A percentile compares a stretch with the other conserved stretches of the same genome.
These are phyloP conservation scores for Bolinopsis microptera DNA, from an alignment of 37 sponge, comb jelly and placozoan species.

Conservation along the genomic window DNA sequence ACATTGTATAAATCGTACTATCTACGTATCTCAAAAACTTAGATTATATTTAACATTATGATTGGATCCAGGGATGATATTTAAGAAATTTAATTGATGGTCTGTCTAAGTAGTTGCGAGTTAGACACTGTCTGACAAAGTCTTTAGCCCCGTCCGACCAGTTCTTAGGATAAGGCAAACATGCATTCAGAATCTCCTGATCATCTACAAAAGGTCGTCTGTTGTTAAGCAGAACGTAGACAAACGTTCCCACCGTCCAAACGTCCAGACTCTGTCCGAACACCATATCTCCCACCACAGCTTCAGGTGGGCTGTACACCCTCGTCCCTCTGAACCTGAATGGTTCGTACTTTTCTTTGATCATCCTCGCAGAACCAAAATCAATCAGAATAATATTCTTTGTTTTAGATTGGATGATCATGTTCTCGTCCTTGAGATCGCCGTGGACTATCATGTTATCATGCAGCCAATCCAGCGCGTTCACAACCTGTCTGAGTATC, in stretches of 20 bases:
- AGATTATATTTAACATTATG: too few species aligned
- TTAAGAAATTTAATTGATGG: slow-evolving; percentile 7
- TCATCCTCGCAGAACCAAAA: slow-evolving; percentile 29
- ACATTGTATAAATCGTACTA: too few species aligned
- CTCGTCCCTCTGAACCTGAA: slow-evolving; percentile 7
- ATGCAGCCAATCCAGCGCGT: slow-evolving; percentile 60
- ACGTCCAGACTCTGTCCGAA: slow-evolving; percentile 30
- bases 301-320: slow-evolving; percentile 46
- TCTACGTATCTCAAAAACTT: too few species aligned
- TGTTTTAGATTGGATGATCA: neutral
- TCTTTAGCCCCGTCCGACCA: slow-evolving; percentile 45
- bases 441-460: slow-evolving; percentile 61
- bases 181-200: slow-evolving; percentile 37
- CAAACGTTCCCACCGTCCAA: slow-evolving; percentile 26
- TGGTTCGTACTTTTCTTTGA: neutral
- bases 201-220: slow-evolving; percentile 24
- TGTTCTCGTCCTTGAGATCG: slow-evolving; percentile 60
- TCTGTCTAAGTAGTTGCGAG: slow-evolving; percentile 22
- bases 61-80: slow-evolving; percentile 32
- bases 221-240: slow-evolving; percentile 38
- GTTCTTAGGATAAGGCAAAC: slow-evolving; percentile 15
- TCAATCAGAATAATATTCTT: slow-evolving; percentile 27
- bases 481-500: neutral
- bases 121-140: slow-evolving; percentile 41
- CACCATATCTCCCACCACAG: neutral